Conservation (phyloP, 1,140 invertebrate genomes). For the Eupristina koningsbergeri region DNA sequence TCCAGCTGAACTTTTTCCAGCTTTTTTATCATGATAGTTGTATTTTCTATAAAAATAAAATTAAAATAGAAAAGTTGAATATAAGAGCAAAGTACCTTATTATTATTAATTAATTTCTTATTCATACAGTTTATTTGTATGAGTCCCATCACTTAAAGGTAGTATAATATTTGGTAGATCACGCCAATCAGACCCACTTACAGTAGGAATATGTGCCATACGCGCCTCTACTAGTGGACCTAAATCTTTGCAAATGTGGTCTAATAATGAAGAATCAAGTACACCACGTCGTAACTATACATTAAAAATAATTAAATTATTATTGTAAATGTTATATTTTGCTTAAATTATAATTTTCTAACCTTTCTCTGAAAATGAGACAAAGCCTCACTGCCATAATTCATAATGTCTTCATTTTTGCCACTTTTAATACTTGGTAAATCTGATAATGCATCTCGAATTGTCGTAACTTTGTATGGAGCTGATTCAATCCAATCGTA, state of each 20-base stretch:
- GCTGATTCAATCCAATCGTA: slow-evolving; percentile 77
- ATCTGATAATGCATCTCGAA: slow-evolving; percentile 88
- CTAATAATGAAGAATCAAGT: slow-evolving; percentile 76
- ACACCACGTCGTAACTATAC: slow-evolving; percentile 77
- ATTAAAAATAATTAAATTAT: background rate
- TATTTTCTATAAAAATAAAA: slow-evolving; percentile 75
- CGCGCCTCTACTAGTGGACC: slow-evolving; percentile 84
- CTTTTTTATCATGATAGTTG: slow-evolving; percentile 81
- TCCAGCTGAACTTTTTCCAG: slow-evolving; percentile 76
- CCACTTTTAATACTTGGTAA: slow-evolving; percentile 86
- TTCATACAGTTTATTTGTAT: slow-evolving; percentile 78
- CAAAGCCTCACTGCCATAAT: slow-evolving; percentile 81
- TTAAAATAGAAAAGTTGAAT: background rate
- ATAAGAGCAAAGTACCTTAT: background rate
- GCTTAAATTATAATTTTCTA: slow-evolving; percentile 50
- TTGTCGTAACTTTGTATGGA: slow-evolving; percentile 83
- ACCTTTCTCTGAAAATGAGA: slow-evolving; percentile 86
- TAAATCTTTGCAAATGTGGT: slow-evolving; percentile 92
- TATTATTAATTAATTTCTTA: slow-evolving; percentile 9
- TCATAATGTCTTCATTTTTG: slow-evolving; percentile 80
- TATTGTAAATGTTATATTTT: background rate
- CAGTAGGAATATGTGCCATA: slow-evolving; percentile 84
- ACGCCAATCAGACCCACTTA: slow-evolving; percentile 88
- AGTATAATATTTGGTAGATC: slow-evolving; percentile 88
- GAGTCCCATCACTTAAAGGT: slow-evolving; percentile 81